Percentiles rank a stretch among this genome's conserved stretches.
These are phyloP conservation scores for Eupithecia insigniata DNA, from an alignment of 2,888 invertebrate species.

Conservation along the genomic window DNA sequence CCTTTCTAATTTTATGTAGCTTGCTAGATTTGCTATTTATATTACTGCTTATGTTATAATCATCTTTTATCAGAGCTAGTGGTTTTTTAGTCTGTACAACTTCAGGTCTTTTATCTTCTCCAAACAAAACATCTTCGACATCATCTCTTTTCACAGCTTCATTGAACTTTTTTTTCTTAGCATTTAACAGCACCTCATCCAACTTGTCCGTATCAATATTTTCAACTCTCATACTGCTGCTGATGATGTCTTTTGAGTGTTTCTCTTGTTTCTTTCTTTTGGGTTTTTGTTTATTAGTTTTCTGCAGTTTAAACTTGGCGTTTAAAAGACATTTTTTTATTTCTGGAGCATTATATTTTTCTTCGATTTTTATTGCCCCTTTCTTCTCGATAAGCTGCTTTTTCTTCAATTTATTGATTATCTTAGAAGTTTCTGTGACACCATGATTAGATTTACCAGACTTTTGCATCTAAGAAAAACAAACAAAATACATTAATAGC, in stretches of 20 bases:
- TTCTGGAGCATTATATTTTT: slow-evolving; percentile 8
- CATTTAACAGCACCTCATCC: slow-evolving; percentile 62
- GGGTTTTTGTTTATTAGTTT: slow-evolving; percentile 16
- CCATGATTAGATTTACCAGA: slow-evolving; percentile 1
- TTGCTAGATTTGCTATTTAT: slow-evolving; percentile 8
- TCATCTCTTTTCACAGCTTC: slow-evolving; percentile 58
- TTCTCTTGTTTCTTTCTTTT: slow-evolving; percentile 30
- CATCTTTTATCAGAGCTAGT: slow-evolving; percentile 5
- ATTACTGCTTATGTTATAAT: slow-evolving; percentile 3
- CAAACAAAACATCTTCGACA: slow-evolving; percentile 53
- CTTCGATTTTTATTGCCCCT: slow-evolving; percentile 2
- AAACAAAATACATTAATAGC: background rate
- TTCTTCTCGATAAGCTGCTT: slow-evolving; percentile 1
- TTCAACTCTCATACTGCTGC: slow-evolving; percentile 42
- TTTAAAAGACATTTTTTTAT: slow-evolving; percentile 19
- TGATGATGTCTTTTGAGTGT: slow-evolving; percentile 28
- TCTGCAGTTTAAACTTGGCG: slow-evolving; percentile 4
- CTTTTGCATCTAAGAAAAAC: background rate
- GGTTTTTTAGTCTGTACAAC: slow-evolving; percentile 26
- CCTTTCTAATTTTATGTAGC: background rate
- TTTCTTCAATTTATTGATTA: slow-evolving; percentile 25
- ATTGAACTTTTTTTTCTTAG: slow-evolving; percentile 65
- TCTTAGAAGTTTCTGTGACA: slow-evolving; percentile 23
- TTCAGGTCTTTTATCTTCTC: slow-evolving; percentile 45
- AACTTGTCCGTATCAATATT: slow-evolving; percentile 57